These are phyloP conservation scores for Myzus persicae DNA, from an alignment of 1,140 invertebrate species.

Conservation along the genomic window DNA sequence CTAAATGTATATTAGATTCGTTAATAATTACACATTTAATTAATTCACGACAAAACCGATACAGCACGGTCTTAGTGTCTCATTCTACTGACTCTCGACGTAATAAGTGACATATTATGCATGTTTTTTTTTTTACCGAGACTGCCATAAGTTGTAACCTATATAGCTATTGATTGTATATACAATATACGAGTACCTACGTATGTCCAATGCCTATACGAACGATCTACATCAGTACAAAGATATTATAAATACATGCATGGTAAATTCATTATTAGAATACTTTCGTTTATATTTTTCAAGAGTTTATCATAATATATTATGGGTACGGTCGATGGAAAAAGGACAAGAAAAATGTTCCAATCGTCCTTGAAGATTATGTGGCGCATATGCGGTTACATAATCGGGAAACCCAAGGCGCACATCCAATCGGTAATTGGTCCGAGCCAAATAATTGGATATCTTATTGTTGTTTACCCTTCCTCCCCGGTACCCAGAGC, in stretches of 20 bases:
- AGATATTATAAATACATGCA: background rate
- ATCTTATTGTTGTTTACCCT: slow-evolving; percentile 53
- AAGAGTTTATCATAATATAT: background rate
- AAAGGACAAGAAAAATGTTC: slow-evolving; percentile 45
- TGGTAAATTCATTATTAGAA: background rate
- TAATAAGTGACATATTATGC: background rate
- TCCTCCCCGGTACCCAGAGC: slow-evolving; percentile 15
- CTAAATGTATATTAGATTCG: background rate
- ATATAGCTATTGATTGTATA: background rate
- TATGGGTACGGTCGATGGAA: background rate
- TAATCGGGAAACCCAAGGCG: slow-evolving; percentile 55
- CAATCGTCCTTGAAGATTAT: slow-evolving; percentile 50
- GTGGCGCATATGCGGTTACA: slow-evolving; percentile 52
- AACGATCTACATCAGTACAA: background rate
- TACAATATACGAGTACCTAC: background rate
- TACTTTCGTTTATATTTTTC: background rate
- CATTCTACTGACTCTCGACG: background rate
- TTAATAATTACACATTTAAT: background rate
- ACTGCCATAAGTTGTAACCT: background rate
- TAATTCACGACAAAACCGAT: background rate
- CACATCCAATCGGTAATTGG: slow-evolving; percentile 58
- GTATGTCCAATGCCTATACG: background rate
- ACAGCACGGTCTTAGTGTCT: background rate
- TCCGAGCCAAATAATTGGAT: slow-evolving; percentile 57
- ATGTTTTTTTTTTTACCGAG: background rate